A percentile compares a stretch with the other conserved stretches of the same genome.
Evolutionary conservation across 2,888 invertebrate genomes (phyloP).

Genomic region (Kryphioiulus occultus): DNA sequence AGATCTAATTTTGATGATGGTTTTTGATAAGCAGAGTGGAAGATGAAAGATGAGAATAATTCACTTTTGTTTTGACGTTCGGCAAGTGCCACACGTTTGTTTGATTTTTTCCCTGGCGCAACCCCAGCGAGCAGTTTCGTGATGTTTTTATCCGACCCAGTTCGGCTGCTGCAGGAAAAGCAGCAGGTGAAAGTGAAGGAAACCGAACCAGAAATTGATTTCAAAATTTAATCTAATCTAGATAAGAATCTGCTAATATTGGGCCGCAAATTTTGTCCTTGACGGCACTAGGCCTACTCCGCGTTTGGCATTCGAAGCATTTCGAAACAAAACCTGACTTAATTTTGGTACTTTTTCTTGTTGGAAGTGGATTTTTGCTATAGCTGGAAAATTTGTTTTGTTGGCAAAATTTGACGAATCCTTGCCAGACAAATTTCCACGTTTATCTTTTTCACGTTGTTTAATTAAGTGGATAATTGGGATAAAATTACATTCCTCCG

Average conservation of each 20-base stretch:
- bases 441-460: not conserved
- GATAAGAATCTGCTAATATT: conserved; percentile 12
- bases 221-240: conserved; percentile 33
- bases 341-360: not conserved
- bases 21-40: conserved; percentile 32
- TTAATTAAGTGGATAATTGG: not conserved
- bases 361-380: not conserved
- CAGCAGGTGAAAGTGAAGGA: conserved; percentile 36
- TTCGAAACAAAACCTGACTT: not conserved
- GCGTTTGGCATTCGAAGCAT: not conserved
- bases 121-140: not conserved
- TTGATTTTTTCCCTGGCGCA: not conserved
- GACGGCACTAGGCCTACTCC: not conserved
- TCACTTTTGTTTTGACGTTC: conserved; percentile 32
- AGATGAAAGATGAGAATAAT: conserved; percentile 30
- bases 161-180: conserved; percentile 2
- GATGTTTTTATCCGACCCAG: not conserved
- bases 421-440: no score
- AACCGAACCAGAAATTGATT: conserved; percentile 36
- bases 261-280: not conserved
- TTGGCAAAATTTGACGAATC: no score
- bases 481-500: not conserved
- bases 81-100: not conserved
- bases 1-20: conserved; percentile 35
- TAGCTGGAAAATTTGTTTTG: not conserved